Percentiles rank a stretch among this genome's conserved stretches.
Conservation (phyloP, 2,888 invertebrate species). For the Pollenia amentaria region DNA sequence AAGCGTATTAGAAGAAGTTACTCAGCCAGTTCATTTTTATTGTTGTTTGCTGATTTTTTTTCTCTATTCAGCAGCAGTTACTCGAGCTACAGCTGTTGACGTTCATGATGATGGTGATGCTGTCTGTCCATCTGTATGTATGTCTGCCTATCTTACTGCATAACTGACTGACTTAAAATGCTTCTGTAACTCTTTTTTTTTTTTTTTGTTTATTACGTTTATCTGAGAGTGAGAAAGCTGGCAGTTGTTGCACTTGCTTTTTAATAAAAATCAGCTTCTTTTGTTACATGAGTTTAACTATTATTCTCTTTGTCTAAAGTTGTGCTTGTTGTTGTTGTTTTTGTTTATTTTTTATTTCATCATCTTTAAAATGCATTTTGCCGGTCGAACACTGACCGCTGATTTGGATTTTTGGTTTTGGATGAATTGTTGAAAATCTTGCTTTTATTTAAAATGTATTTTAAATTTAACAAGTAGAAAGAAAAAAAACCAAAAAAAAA, state of each 20-base stretch:
- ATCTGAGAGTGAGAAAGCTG: background rate
- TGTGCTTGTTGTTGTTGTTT: background rate
- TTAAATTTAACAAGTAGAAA: slow-evolving; percentile 48
- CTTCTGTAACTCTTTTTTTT: slow-evolving; percentile 37
- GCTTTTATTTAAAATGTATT: slow-evolving; percentile 17
- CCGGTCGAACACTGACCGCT: slow-evolving; percentile 74
- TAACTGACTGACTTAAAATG: background rate
- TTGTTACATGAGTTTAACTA: slow-evolving; percentile 31
- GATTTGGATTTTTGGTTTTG: slow-evolving; percentile 51
- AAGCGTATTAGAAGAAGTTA: slow-evolving; percentile 66
- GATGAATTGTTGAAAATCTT: slow-evolving; percentile 68
- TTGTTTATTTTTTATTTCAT: slow-evolving; percentile 30
- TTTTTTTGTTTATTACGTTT: background rate
- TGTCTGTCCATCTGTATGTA: slow-evolving; percentile 17
- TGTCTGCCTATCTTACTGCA: slow-evolving; percentile 5
- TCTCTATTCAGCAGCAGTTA: slow-evolving; percentile 54
- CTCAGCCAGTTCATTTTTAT: slow-evolving; percentile 63
- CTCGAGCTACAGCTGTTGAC: slow-evolving; percentile 36
- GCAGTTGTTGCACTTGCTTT: slow-evolving; percentile 66
- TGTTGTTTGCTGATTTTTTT: slow-evolving; percentile 36
- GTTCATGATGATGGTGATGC: slow-evolving; percentile 16
- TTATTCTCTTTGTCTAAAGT: slow-evolving; percentile 19
- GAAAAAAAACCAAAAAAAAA: background rate
- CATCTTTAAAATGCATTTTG: slow-evolving; percentile 53
- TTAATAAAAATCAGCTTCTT: background rate